Conservation (phyloP, 2,797 vertebrate genomes). For the Chiroxiphia lanceolata region DNA sequence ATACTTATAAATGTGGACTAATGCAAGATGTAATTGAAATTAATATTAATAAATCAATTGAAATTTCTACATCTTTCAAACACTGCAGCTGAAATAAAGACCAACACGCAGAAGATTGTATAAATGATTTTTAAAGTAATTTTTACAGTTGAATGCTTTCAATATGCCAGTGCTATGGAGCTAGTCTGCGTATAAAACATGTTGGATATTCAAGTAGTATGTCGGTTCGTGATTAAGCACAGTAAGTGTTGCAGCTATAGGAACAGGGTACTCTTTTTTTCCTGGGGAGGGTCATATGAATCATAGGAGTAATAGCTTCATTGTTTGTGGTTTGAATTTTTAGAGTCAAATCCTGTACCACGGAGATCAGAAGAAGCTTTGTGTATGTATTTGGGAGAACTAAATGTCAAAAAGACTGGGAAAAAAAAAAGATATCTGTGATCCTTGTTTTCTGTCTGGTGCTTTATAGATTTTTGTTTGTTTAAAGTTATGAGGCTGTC, state of each 20-base stretch:
- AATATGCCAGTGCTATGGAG: neutral
- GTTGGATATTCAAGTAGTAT: neutral
- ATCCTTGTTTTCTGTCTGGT: neutral
- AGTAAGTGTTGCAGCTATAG: neutral
- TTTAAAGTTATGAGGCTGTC: neutral
- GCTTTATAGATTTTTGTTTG: neutral
- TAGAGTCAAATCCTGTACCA: neutral
- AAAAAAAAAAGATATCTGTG: neutral
- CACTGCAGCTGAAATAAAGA: neutral
- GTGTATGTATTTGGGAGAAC: neutral
- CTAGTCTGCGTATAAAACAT: neutral
- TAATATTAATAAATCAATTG: neutral
- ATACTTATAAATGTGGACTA: neutral
- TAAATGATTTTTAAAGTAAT: neutral
- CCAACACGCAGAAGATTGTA: neutral
- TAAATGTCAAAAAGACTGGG: neutral
- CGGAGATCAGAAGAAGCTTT: neutral
- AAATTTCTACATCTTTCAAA: neutral
- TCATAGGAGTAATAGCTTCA: neutral
- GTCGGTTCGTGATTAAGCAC: neutral
- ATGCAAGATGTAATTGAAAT: neutral
- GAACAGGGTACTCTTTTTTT: neutral
- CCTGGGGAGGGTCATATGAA: neutral
- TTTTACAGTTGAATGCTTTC: neutral
- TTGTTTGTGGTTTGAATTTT: conserved; percentile 33